Conservation (phyloP, 2,797 vertebrate species). For the Leucoraja ocellata region DNA sequence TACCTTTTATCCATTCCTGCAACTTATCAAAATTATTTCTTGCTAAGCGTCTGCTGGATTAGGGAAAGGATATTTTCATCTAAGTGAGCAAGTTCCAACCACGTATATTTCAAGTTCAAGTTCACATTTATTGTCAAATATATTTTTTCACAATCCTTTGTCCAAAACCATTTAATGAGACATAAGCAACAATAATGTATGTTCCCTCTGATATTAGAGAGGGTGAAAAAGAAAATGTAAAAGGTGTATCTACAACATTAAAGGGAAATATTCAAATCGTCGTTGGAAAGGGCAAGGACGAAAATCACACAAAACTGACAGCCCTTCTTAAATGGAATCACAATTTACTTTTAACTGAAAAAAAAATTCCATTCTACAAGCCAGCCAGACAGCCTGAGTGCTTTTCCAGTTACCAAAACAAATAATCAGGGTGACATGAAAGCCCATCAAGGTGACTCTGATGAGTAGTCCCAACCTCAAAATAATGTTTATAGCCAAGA, state of each 20-base stretch:
- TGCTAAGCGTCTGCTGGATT: not conserved
- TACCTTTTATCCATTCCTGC: not conserved
- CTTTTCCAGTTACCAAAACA: slow-evolving; percentile 16
- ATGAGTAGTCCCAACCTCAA: not conserved
- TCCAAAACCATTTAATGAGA: not conserved
- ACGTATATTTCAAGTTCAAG: not conserved
- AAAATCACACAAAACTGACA: slow-evolving; percentile 8
- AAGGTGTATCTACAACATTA: not conserved
- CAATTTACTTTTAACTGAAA: not conserved
- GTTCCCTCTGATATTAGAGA: not conserved
- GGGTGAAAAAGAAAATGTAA: not conserved
- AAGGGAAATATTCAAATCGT: not conserved
- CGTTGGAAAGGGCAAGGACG: not conserved
- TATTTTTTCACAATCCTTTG: not conserved
- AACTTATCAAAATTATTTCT: not conserved
- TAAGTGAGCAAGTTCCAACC: not conserved
- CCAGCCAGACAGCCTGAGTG: slow-evolving; percentile 13
- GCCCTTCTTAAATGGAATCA: not conserved
- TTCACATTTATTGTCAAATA: not conserved
- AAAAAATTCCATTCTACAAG: not conserved
- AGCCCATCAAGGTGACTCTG: not conserved
- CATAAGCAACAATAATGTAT: not conserved
- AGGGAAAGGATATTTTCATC: not conserved
- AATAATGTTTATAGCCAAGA: slow-evolving; percentile 5
- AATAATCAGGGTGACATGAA: not conserved